phyloP scores from a whole-genome alignment of 2,888 invertebrate genomes.

The Zonitis immaculata region DNA sequence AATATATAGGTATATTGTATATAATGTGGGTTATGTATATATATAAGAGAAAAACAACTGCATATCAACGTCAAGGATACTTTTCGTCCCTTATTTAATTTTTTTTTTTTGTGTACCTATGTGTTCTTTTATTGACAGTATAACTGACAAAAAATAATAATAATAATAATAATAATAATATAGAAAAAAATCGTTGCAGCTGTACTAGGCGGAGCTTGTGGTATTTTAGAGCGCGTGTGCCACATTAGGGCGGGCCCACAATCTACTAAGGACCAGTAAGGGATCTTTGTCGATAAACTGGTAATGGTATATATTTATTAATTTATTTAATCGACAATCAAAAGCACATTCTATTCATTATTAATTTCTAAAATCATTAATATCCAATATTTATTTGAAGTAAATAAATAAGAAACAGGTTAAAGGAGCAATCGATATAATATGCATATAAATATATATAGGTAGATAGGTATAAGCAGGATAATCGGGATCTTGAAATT shows the following conservation, averaged over 20 bases:
- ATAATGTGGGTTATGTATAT: not conserved
- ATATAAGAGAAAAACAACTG: conserved; percentile 29
- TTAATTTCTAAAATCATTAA: too few relatives aligned
- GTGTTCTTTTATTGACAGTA: conserved; percentile 38
- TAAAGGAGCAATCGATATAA: conserved; percentile 34
- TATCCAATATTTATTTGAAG: too few relatives aligned
- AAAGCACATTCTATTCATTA: too few relatives aligned
- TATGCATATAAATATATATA: conserved; percentile 6
- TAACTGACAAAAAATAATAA: conserved; percentile 42
- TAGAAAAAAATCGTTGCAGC: too few relatives aligned
- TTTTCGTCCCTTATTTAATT: conserved; percentile 22
- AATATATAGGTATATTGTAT: not conserved
- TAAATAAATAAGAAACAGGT: too few relatives aligned
- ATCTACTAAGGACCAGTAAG: conserved; percentile 13
- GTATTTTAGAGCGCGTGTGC: conserved; percentile 30
- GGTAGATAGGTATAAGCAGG: too few relatives aligned
- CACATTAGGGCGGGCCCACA: conserved; percentile 23
- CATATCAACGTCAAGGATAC: conserved; percentile 31
- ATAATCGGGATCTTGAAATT: conserved; percentile 29
- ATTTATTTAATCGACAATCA: too few relatives aligned
- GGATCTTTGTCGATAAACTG: conserved; percentile 14
- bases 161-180: too few relatives aligned
- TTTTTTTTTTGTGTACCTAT: not conserved
- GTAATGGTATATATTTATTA: too few relatives aligned
- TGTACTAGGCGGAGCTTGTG: conserved; percentile 33